Evolutionary conservation across 2,113 vertebrate genomes (phyloP).

Genomic region (Caranx ignobilis): DNA sequence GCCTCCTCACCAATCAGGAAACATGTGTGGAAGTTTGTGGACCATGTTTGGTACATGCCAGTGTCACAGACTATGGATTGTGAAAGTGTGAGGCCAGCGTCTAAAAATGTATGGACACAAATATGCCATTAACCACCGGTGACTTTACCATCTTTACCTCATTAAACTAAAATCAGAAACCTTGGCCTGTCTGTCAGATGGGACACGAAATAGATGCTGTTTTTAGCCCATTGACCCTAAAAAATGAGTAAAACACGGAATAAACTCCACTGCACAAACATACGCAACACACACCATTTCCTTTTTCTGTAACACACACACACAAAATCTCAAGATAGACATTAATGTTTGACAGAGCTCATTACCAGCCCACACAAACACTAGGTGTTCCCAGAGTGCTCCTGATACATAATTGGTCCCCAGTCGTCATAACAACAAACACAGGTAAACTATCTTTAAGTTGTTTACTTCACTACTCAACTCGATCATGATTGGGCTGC

Average conservation of each 20-base stretch:
- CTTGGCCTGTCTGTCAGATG: constrained; percentile 22
- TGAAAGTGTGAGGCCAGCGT: constrained; percentile 15
- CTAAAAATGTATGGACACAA: constrained; percentile 56
- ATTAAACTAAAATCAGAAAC: constrained; percentile 36
- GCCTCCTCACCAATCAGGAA: constrained; percentile 17
- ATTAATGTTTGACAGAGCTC: constrained; percentile 36
- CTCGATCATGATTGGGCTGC: constrained; percentile 22
- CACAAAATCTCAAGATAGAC: constrained; percentile 12
- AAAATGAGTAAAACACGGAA: constrained; percentile 4
- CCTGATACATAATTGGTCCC: constrained; percentile 45
- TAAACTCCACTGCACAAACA: constrained; percentile 1
- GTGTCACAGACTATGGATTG: constrained; percentile 49
- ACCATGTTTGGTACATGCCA: constrained; percentile 21
- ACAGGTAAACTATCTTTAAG: constrained; percentile 55
- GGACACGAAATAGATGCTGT: constrained; percentile 31
- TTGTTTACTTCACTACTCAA: constrained; percentile 61
- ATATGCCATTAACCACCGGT: constrained; percentile 33
- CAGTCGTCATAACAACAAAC: constrained; percentile 46
- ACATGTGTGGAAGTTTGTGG: constrained; percentile 20
- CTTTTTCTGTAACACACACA: constrained; percentile 5
- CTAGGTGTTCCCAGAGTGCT: constrained; percentile 36
- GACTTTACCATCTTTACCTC: constrained; percentile 45
- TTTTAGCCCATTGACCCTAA: background rate
- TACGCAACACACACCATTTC: constrained; percentile 14
- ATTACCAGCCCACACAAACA: constrained; percentile 59